Evolutionary conservation across 1,140 invertebrate genomes (phyloP).

Genomic region (Ladona fulva): DNA sequence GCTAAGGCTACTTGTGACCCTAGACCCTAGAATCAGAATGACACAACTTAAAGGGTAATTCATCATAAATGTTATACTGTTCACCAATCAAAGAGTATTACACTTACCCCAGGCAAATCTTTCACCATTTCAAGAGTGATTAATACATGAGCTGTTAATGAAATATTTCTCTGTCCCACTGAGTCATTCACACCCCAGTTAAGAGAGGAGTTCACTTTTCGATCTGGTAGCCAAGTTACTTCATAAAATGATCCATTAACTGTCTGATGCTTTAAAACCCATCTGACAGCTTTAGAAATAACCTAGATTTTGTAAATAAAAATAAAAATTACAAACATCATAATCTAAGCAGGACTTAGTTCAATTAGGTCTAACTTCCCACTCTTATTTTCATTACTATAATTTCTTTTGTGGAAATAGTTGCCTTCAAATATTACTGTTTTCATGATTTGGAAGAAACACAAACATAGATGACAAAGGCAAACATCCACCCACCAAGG

Average conservation of each 20-base stretch:
- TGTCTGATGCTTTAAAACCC: constrained; percentile 71
- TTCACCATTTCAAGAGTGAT: constrained; percentile 74
- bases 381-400: no score
- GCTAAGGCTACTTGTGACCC: constrained; percentile 61
- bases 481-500: no score
- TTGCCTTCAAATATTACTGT: no score
- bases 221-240: constrained; percentile 66
- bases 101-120: constrained; percentile 58
- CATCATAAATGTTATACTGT: background rate
- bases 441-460: no score
- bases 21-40: constrained; percentile 42
- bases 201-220: constrained; percentile 70
- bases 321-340: no score
- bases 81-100: constrained; percentile 13
- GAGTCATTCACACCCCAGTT: constrained; percentile 40
- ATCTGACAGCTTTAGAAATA: constrained; percentile 65
- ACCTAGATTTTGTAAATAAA: no score
- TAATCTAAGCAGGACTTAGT: no score
- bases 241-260: constrained; percentile 77
- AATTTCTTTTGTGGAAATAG: no score
- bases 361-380: no score
- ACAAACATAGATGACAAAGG: no score
- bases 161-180: constrained; percentile 65
- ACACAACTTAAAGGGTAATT: constrained; percentile 13
- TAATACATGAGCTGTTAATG: constrained; percentile 79